Percentiles rank a stretch among this genome's conserved stretches.
These are phyloP conservation scores for Oxyura jamaicensis DNA, from an alignment of 2,113 vertebrate genomes.

Conservation along the genomic window DNA sequence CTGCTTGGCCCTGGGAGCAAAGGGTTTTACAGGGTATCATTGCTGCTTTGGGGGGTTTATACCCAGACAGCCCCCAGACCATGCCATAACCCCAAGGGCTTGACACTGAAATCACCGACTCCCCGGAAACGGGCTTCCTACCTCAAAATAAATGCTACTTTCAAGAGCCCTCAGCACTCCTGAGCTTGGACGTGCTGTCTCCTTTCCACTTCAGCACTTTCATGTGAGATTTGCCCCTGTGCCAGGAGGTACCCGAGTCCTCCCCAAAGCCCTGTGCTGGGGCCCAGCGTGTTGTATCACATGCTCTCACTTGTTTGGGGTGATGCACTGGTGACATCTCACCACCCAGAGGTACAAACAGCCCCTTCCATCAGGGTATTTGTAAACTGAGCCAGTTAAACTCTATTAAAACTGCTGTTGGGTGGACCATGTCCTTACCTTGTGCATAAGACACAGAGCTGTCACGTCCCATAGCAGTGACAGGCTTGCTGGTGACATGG, in stretches of 20 bases:
- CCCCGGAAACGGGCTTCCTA: neutral
- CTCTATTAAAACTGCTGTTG: neutral
- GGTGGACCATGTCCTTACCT: neutral
- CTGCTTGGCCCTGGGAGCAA: neutral
- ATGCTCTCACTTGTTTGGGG: neutral
- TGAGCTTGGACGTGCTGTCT: neutral
- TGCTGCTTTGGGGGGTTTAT: neutral
- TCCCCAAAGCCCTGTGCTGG: neutral
- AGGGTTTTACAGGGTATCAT: neutral
- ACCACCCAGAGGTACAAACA: fast-evolving
- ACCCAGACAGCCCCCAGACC: neutral
- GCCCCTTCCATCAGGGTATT: neutral
- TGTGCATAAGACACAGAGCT: neutral
- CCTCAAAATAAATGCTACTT: neutral
- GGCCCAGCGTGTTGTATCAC: fast-evolving
- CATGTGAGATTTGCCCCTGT: neutral
- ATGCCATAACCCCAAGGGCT: neutral
- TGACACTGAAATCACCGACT: neutral
- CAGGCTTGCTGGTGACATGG: neutral
- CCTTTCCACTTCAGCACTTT: neutral
- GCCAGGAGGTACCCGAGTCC: neutral
- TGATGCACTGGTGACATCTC: neutral
- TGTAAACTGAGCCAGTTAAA: neutral
- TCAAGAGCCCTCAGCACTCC: neutral
- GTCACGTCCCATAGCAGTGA: neutral